These are phyloP conservation scores for Malurus melanocephalus DNA, from an alignment of 2,113 vertebrate genomes.

Conservation along the genomic window DNA sequence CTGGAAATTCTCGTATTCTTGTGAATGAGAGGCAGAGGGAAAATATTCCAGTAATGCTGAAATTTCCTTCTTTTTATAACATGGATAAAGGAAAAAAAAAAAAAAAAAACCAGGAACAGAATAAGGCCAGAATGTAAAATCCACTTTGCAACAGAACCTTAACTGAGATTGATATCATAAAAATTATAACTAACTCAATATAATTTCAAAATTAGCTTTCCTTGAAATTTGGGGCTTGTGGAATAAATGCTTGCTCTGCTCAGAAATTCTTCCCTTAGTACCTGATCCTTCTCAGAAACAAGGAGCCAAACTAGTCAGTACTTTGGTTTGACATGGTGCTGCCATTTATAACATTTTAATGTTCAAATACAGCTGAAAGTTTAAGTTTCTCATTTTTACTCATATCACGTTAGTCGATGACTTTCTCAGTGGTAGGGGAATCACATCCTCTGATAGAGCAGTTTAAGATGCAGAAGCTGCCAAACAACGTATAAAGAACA, in stretches of 20 bases:
- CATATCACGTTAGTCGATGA: background rate
- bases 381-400: background rate
- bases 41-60: background rate
- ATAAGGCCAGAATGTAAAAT: background rate
- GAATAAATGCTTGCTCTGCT: background rate
- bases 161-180: background rate
- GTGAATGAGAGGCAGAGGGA: background rate
- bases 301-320: background rate
- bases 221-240: background rate
- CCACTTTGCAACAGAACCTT: background rate
- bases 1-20: background rate
- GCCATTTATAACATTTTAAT: background rate
- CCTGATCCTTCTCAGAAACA: background rate
- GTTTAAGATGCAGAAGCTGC: background rate
- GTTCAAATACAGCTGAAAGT: background rate
- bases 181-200: too few species aligned
- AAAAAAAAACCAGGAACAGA: background rate
- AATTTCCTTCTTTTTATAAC: background rate
- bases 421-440: background rate
- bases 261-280: background rate
- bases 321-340: background rate
- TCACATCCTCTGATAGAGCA: background rate
- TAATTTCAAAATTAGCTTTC: background rate
- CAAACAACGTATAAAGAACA: background rate
- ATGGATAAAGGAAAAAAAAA: background rate